These are phyloP conservation scores for Tympanuchus pallidicinctus DNA, from an alignment of 2,113 vertebrate species.

Conservation along the genomic window DNA sequence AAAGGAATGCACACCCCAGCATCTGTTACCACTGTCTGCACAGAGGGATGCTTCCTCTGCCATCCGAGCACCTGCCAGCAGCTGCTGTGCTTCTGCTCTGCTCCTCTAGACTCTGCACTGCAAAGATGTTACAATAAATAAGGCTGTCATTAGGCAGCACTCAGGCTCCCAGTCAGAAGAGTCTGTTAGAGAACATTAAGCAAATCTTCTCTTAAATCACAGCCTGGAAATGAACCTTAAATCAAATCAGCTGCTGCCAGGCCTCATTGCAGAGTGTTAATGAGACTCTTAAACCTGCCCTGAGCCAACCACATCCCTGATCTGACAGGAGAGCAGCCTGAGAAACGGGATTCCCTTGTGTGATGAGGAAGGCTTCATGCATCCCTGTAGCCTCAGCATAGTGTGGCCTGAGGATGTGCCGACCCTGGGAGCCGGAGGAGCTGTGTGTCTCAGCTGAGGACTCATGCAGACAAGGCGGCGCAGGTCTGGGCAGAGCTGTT, in stretches of 20 bases:
- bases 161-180: constrained; percentile 71
- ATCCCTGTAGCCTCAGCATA: neutral
- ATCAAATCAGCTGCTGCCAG: constrained; percentile 74
- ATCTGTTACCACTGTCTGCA: neutral
- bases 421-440: neutral
- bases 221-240: constrained; percentile 76
- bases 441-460: neutral
- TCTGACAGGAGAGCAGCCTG: constrained; percentile 52
- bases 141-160: constrained; percentile 71
- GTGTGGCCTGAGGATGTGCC: constrained; percentile 27
- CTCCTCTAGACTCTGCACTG: constrained; percentile 16
- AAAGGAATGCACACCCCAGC: neutral
- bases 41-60: constrained; percentile 16
- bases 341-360: constrained; percentile 69
- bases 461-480: neutral
- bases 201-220: constrained; percentile 74
- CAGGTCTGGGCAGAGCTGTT: constrained; percentile 22
- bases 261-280: constrained; percentile 72
- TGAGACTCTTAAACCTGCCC: constrained; percentile 72
- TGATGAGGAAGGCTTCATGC: constrained; percentile 10
- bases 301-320: constrained; percentile 50
- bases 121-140: constrained; percentile 64
- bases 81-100: neutral
- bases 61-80: constrained; percentile 30
- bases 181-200: constrained; percentile 76